A percentile compares a stretch with the other conserved stretches of the same genome.
phyloP scores from a whole-genome alignment of 2,888 invertebrate genomes.

The Polymixis flavicincta region DNA sequence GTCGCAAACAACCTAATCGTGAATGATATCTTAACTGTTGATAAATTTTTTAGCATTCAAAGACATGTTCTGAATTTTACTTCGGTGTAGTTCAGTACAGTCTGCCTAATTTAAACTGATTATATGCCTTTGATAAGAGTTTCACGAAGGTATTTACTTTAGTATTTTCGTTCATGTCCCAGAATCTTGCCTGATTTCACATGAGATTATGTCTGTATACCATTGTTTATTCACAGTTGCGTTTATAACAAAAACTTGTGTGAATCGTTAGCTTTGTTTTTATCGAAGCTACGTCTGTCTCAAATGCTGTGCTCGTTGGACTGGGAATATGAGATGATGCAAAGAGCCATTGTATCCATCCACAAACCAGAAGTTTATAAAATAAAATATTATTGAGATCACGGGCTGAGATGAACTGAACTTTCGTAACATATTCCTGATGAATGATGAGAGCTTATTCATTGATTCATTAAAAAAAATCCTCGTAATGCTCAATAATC shows the following conservation, averaged over 20 bases:
- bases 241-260: slow-evolving; percentile 59
- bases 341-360: slow-evolving; percentile 36
- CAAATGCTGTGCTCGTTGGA: slow-evolving; percentile 32
- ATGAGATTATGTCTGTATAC: slow-evolving; percentile 61
- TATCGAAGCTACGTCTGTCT: slow-evolving; percentile 26
- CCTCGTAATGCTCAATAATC: not conserved
- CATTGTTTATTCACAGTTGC: slow-evolving; percentile 61
- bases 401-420: not conserved
- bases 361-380: not conserved
- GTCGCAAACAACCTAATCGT: not conserved
- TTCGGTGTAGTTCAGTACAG: slow-evolving; percentile 11
- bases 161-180: slow-evolving; percentile 38
- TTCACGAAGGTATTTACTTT: slow-evolving; percentile 34
- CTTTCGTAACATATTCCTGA: not conserved
- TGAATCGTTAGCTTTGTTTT: slow-evolving; percentile 61
- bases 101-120: slow-evolving; percentile 37
- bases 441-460: not conserved
- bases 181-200: slow-evolving; percentile 65
- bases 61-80: slow-evolving; percentile 27
- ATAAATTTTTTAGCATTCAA: slow-evolving; percentile 13
- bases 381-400: not conserved
- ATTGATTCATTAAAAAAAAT: not conserved
- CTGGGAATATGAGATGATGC: slow-evolving; percentile 37
- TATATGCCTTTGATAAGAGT: slow-evolving; percentile 39
- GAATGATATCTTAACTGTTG: slow-evolving; percentile 26